Evolutionary conservation across 1,140 invertebrate species (phyloP), one percentile per base, ranked within the genome.

Genomic region (Antheraea mylitta): DNA sequence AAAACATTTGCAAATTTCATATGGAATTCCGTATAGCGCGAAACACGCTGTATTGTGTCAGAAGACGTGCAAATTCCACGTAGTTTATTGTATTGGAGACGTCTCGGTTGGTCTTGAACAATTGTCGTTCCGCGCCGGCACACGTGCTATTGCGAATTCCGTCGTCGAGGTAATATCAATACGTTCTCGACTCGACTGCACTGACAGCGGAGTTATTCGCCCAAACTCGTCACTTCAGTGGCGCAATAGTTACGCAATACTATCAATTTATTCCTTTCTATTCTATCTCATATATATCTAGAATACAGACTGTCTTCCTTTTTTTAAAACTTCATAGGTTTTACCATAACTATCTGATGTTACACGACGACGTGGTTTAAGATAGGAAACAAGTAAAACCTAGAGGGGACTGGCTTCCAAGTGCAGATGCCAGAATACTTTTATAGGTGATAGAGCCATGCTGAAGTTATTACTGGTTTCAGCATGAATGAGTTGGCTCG

Each of bases 61-160:
- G 59, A 64, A 11, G 18, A 53, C 18, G 19, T 58, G 66, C 38
- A 61, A 68, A 70, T 69, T 73, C 64, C 71, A 68, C 42, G 68
- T 70, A 73, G 59, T 73, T 73, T 70, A 73, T 73, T 70, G 72
- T 73, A 45, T 73, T 73, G 66, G 61, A 73, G 64, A 58, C 68
- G 68, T 67, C 65, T 64, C 64, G 71, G 67, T 61, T 64, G 67
- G 65, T 73, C 72, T 73, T 67, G 68, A 67, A 70, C 72, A 70
- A 70, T 73, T 73, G 72, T 73, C 72, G 69, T 73, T 73, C 71
- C 64, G 22, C 30, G 42, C 22, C 45, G 4, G 30, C 22, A 65
- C 45, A 65, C 64, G 64, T 65, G 68, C 72, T 70, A 73, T 73
- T 73, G 68, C 72, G 65, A 73, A 73, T 73, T 73, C 72, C 72